phyloP scores from a whole-genome alignment of 2,797 vertebrate species.

The Neosilurus mollespiculum region DNA sequence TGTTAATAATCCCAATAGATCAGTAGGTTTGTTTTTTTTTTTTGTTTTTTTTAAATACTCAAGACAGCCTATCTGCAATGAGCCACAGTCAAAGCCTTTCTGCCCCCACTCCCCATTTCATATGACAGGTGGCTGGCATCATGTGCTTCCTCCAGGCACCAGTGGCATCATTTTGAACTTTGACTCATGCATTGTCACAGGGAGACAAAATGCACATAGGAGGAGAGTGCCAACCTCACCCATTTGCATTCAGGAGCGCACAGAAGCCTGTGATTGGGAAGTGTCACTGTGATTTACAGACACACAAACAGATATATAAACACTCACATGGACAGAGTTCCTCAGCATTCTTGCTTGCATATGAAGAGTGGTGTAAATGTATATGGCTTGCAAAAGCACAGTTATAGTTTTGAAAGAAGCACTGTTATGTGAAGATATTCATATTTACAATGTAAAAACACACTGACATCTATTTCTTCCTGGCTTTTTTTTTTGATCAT shows the following conservation, averaged over 20 bases:
- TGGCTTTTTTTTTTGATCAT: too few species aligned
- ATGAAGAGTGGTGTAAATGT: too few species aligned
- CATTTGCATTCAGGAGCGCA: too few species aligned
- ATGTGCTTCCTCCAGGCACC: background rate
- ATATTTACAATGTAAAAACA: too few species aligned
- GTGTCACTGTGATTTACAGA: background rate
- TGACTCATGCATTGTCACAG: background rate
- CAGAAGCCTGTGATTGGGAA: background rate
- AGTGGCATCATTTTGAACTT: background rate
- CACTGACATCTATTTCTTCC: too few species aligned
- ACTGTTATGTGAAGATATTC: too few species aligned
- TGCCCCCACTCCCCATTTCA: background rate
- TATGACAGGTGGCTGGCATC: background rate
- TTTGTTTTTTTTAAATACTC: background rate
- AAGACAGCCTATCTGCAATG: background rate
- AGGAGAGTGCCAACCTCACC: background rate
- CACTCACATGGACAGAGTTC: background rate
- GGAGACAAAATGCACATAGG: background rate
- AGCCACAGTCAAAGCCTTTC: background rate
- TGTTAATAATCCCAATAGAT: too few species aligned
- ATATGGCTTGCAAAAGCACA: too few species aligned
- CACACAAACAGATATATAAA: background rate
- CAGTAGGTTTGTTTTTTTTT: too few species aligned
- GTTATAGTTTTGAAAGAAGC: too few species aligned
- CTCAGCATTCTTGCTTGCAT: background rate